These are phyloP conservation scores for Syritta pipiens DNA, from an alignment of 2,888 invertebrate species.

Conservation along the genomic window DNA sequence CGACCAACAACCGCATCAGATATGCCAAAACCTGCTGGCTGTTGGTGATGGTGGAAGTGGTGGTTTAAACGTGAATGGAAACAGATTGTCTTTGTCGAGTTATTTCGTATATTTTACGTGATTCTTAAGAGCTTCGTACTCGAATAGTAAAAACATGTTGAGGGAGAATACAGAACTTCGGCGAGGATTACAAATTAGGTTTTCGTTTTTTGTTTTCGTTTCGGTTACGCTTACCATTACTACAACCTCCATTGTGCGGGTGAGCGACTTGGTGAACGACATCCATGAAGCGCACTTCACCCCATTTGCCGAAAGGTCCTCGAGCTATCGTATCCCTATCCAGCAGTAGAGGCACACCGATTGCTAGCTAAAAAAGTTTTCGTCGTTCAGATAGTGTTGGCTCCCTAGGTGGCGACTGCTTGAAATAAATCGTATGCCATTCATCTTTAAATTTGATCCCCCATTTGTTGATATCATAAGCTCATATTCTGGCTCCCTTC, in stretches of 20 bases:
- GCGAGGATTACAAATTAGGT: conserved; percentile 39
- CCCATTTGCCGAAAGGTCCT: conserved; percentile 27
- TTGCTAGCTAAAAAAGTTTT: conserved; percentile 35
- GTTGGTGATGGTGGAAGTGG: conserved; percentile 28
- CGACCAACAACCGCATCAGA: conserved; percentile 59
- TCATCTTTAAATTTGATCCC: conserved; percentile 55
- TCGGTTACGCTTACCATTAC: conserved; percentile 9
- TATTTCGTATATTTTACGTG: conserved; percentile 64
- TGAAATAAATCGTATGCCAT: conserved; percentile 58
- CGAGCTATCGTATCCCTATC: too few species aligned
- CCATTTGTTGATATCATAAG: conserved; percentile 57
- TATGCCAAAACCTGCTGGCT: conserved; percentile 60
- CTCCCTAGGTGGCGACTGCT: conserved; percentile 18
- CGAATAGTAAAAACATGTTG: conserved; percentile 55
- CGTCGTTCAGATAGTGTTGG: conserved; percentile 24
- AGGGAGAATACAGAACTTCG: conserved; percentile 22
- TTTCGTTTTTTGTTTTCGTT: conserved; percentile 18
- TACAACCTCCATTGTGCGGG: not conserved
- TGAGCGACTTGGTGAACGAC: too few species aligned
- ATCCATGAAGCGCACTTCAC: conserved; percentile 7
- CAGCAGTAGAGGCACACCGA: too few species aligned
- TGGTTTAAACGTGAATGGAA: conserved; percentile 62
- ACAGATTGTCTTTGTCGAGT: conserved; percentile 62
- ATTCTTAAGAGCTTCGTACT: conserved; percentile 45
- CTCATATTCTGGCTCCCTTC: conserved; percentile 23